Percentiles rank a stretch among this genome's conserved stretches.
Conservation (phyloP, 1,140 invertebrate species). For the Drosophila navojoa region DNA sequence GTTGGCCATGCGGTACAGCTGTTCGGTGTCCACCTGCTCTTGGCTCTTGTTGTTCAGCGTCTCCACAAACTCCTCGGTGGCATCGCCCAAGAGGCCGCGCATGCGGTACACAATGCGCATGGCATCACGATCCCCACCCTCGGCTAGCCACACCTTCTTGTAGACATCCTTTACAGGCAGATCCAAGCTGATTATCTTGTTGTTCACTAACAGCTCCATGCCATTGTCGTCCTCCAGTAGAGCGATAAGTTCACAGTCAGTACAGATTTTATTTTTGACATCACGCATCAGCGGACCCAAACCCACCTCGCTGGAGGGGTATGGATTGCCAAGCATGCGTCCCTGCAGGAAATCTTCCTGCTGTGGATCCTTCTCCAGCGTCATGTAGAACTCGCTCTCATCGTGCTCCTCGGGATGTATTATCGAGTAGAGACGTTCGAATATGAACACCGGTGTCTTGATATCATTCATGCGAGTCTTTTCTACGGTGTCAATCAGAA, state of each 20-base stretch:
- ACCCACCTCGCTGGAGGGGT: constrained; percentile 96
- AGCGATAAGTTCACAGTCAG: constrained; percentile 98
- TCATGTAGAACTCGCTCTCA: constrained; percentile 97
- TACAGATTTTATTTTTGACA: constrained; percentile 99
- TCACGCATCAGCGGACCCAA: constrained; percentile 98
- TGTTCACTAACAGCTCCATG: constrained; percentile 99
- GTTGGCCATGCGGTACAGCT: constrained; percentile 91
- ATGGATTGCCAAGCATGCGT: constrained; percentile 98
- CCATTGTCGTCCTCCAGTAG: constrained; percentile 98
- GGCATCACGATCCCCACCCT: constrained; percentile 93
- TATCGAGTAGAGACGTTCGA: constrained; percentile 98
- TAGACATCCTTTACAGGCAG: constrained; percentile 97
- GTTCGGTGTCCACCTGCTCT: constrained; percentile 96
- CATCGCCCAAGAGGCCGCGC: constrained; percentile 97
- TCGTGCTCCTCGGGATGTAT: constrained; percentile 99
- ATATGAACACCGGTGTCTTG: constrained; percentile 98
- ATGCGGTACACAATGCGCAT: constrained; percentile 99
- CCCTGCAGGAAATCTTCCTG: constrained; percentile 99
- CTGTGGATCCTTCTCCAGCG: constrained; percentile 98
- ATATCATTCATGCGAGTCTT: constrained; percentile 97
- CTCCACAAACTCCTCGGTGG: constrained; percentile 99
- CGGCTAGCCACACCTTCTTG: constrained; percentile 94
- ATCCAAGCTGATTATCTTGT: constrained; percentile 99
- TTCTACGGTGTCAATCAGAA: constrained; percentile 97
- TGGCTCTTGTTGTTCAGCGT: constrained; percentile 94